Evolutionary conservation across 2,797 vertebrate species (phyloP), one percentile per base, ranked within the genome.

Genomic region (Gastrophryne carolinensis): DNA sequence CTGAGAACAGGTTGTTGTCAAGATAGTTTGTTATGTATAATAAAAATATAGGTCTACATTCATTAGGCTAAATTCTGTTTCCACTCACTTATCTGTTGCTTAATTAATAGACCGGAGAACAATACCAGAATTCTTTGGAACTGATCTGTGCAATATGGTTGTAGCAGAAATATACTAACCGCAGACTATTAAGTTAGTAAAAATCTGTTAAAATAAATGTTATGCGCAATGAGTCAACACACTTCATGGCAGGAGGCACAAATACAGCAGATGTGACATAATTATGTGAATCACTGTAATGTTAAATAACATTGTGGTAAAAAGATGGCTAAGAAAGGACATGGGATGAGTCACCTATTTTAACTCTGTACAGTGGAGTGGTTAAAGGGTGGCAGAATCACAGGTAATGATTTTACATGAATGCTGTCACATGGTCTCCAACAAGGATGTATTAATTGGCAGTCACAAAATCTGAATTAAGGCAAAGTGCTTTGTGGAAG

Each of bases 211-310:
- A 54, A 63, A 68, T 61, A 69, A 56, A 54, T 56, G 17, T 24
- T 32, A 69, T 44, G 47, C n/a, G 53, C 12, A 21, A 53, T 61
- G 44, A 75, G 66, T 75, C 26, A 78, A 81, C 54, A 76, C 53
- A 61, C 79, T 78, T 67, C 54, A 53, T 53, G 41, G 65, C 29
- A 56, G 27, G 12, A 29, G 65, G 41, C 64, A 77, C 67, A 69
- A 62, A 78, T 78, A 65, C 68, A 79, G 60, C 47, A 52, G 79
- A 80, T 75, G 54, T 61, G 72, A 73, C 76, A 75, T 63, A 67
- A 17, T 41, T 34, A 69, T 47, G 80, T 82, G 80, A 73, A 70
- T 63, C 54, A 79, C 34, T 72, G 30, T 57, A 63, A 34, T 71
- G 67, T 68, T 53, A 67, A 67, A 60, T 68, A 61, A 65, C 17